Percentiles rank a stretch among this genome's conserved stretches.
phyloP scores from a whole-genome alignment of 2,888 invertebrate genomes.

The Poecilus cupreus region DNA sequence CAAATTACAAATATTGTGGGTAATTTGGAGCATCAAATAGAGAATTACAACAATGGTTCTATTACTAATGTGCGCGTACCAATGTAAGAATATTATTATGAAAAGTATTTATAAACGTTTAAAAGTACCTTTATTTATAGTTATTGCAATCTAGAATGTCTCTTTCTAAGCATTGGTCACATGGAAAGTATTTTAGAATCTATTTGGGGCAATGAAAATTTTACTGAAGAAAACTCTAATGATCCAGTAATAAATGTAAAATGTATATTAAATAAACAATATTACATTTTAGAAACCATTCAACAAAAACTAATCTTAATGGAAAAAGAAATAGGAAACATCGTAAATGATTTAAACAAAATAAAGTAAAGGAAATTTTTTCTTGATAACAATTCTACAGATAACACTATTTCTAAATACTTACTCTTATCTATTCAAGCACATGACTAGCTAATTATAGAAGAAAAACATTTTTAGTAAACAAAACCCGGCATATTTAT shows the following conservation, averaged over 20 bases:
- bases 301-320: not conserved
- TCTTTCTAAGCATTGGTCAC: slow-evolving; percentile 33
- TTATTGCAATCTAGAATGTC: slow-evolving; percentile 21
- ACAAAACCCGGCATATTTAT: not conserved
- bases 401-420: slow-evolving; percentile 29
- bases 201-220: not conserved
- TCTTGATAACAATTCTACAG: not conserved
- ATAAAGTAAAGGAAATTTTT: not conserved
- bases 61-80: not conserved
- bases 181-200: slow-evolving; percentile 7
- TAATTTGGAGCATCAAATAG: slow-evolving; percentile 10
- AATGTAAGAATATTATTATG: slow-evolving; percentile 7
- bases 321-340: slow-evolving; percentile 1
- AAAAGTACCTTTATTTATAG: not conserved
- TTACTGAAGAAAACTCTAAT: not conserved
- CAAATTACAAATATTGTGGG: slow-evolving; percentile 29
- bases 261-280: slow-evolving; percentile 7
- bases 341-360: not conserved
- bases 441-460: slow-evolving; percentile 30
- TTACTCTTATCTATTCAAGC: slow-evolving; percentile 40
- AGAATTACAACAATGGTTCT: not conserved
- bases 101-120: not conserved
- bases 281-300: slow-evolving; percentile 7
- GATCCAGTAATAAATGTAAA: slow-evolving; percentile 8
- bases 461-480: slow-evolving; percentile 8